Conservation (phyloP, 1,140 invertebrate genomes). For the Centruroides sculpturatus region DNA sequence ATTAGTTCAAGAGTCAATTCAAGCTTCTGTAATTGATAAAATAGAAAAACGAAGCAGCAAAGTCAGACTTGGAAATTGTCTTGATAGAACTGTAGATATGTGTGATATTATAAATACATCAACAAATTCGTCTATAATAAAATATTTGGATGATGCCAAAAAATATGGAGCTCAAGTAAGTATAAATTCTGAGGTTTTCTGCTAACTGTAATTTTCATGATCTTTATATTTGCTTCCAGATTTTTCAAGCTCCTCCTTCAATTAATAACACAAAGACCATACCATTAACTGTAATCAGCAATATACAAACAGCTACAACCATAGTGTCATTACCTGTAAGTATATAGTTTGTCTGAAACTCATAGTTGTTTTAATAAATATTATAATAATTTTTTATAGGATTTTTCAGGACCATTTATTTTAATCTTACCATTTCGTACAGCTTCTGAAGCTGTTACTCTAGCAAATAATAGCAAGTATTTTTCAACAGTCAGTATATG, state of each 20-base stretch:
- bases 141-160: constrained; percentile 28
- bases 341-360: neutral
- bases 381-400: neutral
- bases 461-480: constrained; percentile 40
- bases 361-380: neutral
- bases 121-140: constrained; percentile 24
- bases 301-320: constrained; percentile 30
- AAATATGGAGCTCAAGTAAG: constrained; percentile 33
- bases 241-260: constrained; percentile 13
- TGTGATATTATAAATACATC: constrained; percentile 28
- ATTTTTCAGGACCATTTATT: constrained; percentile 34
- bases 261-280: constrained; percentile 23
- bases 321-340: constrained; percentile 30
- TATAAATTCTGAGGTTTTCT: neutral
- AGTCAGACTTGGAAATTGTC: constrained; percentile 31
- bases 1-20: constrained; percentile 3
- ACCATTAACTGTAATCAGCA: constrained; percentile 31
- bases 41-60: constrained; percentile 30
- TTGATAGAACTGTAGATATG: constrained; percentile 34
- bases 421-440: constrained; percentile 40
- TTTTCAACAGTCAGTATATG: constrained; percentile 39
- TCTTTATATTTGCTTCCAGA: constrained; percentile 10
- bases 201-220: too few relatives aligned
- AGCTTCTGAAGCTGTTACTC: constrained; percentile 40
- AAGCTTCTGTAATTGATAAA: constrained; percentile 32